A percentile compares a stretch with the other conserved stretches of the same genome.
Evolutionary conservation across 2,888 invertebrate species (phyloP).

Genomic region (Drosophila multiciliata): DNA sequence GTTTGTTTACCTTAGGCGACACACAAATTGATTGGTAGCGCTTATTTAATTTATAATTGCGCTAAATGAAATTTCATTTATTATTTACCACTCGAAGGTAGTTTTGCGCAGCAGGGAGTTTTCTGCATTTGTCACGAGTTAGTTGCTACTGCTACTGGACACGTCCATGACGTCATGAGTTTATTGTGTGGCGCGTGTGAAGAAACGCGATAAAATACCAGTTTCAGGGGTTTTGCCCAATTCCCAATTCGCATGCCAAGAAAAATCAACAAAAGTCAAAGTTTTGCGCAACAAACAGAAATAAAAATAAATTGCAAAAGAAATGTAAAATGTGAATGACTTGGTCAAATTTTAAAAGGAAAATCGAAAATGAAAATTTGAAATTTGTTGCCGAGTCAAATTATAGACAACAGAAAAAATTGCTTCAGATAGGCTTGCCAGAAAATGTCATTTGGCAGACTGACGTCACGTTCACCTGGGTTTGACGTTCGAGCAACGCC

Average conservation of each 20-base stretch:
- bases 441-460: conserved; percentile 26
- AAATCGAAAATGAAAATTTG: conserved; percentile 28
- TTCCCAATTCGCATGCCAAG: conserved; percentile 31
- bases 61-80: conserved; percentile 60
- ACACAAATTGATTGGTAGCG: conserved; percentile 50
- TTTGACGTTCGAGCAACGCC: conserved; percentile 55
- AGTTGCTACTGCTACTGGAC: conserved; percentile 2
- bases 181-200: conserved; percentile 42
- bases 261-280: conserved; percentile 24
- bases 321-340: conserved; percentile 57
- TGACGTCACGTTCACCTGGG: conserved; percentile 72
- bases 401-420: conserved; percentile 40
- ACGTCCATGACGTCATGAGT: conserved; percentile 56
- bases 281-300: conserved; percentile 4
- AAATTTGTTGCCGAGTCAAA: conserved; percentile 57
- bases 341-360: conserved; percentile 21
- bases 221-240: conserved; percentile 53
- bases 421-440: conserved; percentile 6
- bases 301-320: conserved; percentile 10
- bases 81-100: conserved; percentile 22
- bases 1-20: conserved; percentile 28
- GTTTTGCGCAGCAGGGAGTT: conserved; percentile 10
- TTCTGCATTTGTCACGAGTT: conserved; percentile 58
- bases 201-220: conserved; percentile 23
- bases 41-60: conserved; percentile 60